Evolutionary conservation across 2,113 vertebrate species (phyloP), one percentile per base, ranked within the genome.

Genomic region (Deroptyus accipitrinus): DNA sequence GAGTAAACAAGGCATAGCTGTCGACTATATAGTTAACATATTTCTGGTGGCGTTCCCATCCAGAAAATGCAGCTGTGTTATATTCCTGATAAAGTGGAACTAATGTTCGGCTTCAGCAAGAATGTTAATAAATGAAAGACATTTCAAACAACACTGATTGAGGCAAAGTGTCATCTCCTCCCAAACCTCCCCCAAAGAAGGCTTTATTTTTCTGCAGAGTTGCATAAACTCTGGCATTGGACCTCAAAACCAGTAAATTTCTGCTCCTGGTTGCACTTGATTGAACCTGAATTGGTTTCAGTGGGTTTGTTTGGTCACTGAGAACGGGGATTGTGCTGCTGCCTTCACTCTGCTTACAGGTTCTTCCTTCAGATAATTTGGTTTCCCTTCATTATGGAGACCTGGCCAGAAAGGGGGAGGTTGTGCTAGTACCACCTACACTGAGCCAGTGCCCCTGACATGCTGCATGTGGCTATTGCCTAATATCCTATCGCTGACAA

Each of bases 31-130:
- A 74, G 86, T 93, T 95, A 96, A 92, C 80, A 91, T 84, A 86
- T 63, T 97, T 96, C 57, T 96, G 80, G 90, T 93, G 90, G 19
- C 72, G 73, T 73, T 97, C 74, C 80, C 83, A 78, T 96, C 95
- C 95, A 96, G 90, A 92, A 96, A 93, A 92, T 93, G 90, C 96
- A 96, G 94, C 95, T 96, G 96, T 81, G 62, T 82, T 96, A 67
- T 96, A 91, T 87, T 96, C 92, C 86, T 78, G 74, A 93, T 95
- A 94, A 94, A 96, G 86, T 91, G 77, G 90, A 96, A 92, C 94
- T 82, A 82, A 93, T 49, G 69, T 52, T 92, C 0, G 1, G 81
- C 86, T 94, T 93, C 93, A 84, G 88, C 88, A 96, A 92, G 86
- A 91, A 95, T 82, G 80, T 89, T 94, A 88, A 79, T 94, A 96